Evolutionary conservation across 2,797 vertebrate genomes (phyloP).

Genomic region (Cryptoblepharus egeriae): DNA sequence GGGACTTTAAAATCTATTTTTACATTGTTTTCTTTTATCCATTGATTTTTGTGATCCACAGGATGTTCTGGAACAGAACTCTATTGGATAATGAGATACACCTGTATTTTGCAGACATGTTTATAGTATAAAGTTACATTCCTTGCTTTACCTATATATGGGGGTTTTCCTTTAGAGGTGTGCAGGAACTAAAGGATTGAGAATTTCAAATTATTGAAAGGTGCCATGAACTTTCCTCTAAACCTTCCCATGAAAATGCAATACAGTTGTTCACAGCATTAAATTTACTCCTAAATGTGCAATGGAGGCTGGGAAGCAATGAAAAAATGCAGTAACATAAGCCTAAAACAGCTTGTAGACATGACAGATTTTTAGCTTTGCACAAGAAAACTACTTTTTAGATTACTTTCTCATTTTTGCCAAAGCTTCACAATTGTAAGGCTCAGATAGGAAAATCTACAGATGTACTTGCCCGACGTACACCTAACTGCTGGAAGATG

Average conservation of each 20-base stretch:
- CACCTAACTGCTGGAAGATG: background rate
- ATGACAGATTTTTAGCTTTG: background rate
- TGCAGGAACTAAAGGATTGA: background rate
- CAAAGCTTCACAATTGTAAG: background rate
- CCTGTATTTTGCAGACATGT: too few relatives aligned
- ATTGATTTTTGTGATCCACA: too few relatives aligned
- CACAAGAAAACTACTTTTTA: background rate
- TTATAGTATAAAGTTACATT: too few relatives aligned
- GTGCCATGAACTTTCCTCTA: background rate
- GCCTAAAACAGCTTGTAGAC: background rate
- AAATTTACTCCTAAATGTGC: background rate
- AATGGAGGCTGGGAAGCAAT: background rate
- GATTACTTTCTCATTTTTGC: conserved; percentile 1
- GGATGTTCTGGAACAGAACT: too few relatives aligned
- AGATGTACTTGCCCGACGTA: too few relatives aligned
- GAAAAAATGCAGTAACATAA: background rate
- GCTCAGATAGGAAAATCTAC: background rate
- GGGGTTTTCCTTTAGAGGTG: too few relatives aligned
- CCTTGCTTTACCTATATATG: too few relatives aligned
- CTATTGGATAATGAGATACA: too few relatives aligned
- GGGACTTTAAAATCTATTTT: too few relatives aligned
- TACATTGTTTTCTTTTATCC: too few relatives aligned
- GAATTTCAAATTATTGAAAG: background rate
- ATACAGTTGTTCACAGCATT: background rate
- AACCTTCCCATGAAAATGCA: background rate